phyloP scores from a whole-genome alignment of 2,888 invertebrate species.

The Agrotis clavis region DNA sequence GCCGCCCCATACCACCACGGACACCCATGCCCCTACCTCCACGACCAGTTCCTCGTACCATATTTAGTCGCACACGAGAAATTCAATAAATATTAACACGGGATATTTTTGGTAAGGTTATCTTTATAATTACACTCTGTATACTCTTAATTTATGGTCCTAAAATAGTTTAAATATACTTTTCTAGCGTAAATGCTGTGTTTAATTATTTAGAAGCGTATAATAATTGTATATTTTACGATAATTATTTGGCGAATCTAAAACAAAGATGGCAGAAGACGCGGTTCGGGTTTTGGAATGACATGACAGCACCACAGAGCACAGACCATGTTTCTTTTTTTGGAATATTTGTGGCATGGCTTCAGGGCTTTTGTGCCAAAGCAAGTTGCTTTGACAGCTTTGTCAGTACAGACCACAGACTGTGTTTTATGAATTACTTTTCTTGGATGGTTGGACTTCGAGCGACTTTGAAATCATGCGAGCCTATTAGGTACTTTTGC shows the following conservation, averaged over 20 bases:
- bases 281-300: slow-evolving; percentile 13
- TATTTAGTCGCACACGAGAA: slow-evolving; percentile 69
- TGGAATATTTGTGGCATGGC: too few relatives aligned
- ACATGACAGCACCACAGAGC: too few relatives aligned
- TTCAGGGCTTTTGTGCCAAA: too few relatives aligned
- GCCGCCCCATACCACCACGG: slow-evolving; percentile 92
- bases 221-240: neutral
- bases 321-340: too few relatives aligned
- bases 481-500: too few relatives aligned
- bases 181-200: neutral
- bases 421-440: too few relatives aligned
- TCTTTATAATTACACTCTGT: neutral
- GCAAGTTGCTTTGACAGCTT: too few relatives aligned
- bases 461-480: too few relatives aligned
- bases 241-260: neutral
- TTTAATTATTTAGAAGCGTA: neutral
- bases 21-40: slow-evolving; percentile 93
- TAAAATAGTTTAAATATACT: neutral
- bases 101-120: slow-evolving; percentile 47
- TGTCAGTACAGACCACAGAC: too few relatives aligned
- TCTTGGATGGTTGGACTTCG: too few relatives aligned
- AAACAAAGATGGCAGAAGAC: slow-evolving; percentile 48
- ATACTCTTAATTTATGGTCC: neutral
- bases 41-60: slow-evolving; percentile 94
- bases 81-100: slow-evolving; percentile 2